Evolutionary conservation across 2,888 invertebrate species (phyloP).

Genomic region (Drosophila villosipedis): DNA sequence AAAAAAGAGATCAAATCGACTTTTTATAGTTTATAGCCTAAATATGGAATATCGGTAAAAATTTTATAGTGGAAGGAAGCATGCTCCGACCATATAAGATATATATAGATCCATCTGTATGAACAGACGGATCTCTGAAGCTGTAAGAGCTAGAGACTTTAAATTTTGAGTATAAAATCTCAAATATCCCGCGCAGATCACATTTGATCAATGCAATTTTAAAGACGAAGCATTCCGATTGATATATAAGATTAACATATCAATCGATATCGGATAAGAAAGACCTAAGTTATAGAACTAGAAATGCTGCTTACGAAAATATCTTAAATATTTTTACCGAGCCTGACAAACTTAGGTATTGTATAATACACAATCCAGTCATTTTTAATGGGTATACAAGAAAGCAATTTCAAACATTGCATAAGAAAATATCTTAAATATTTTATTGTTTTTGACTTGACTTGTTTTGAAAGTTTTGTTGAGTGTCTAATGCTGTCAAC

Average conservation of each 20-base stretch:
- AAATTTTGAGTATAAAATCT: background rate
- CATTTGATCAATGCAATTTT: background rate
- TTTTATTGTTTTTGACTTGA: background rate
- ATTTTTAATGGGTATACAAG: background rate
- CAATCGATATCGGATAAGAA: background rate
- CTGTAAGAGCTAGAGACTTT: background rate
- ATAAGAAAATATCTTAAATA: background rate
- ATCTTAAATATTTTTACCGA: background rate
- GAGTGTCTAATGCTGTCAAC: background rate
- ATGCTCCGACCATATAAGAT: background rate
- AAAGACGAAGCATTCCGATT: background rate
- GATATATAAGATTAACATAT: background rate
- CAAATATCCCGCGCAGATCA: background rate
- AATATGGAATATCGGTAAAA: background rate
- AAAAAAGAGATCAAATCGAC: background rate
- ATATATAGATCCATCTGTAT: background rate
- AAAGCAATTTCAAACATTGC: background rate
- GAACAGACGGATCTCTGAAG: too few relatives aligned
- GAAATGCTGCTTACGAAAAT: background rate
- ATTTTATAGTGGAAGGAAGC: background rate
- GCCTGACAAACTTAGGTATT: too few relatives aligned
- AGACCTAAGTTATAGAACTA: background rate
- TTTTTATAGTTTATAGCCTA: background rate
- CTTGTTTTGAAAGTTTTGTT: background rate
- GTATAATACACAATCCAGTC: too few relatives aligned